Evolutionary conservation across 2,113 vertebrate species (phyloP), one percentile per base, ranked within the genome.

Genomic region (Chloroceryle aenea): DNA sequence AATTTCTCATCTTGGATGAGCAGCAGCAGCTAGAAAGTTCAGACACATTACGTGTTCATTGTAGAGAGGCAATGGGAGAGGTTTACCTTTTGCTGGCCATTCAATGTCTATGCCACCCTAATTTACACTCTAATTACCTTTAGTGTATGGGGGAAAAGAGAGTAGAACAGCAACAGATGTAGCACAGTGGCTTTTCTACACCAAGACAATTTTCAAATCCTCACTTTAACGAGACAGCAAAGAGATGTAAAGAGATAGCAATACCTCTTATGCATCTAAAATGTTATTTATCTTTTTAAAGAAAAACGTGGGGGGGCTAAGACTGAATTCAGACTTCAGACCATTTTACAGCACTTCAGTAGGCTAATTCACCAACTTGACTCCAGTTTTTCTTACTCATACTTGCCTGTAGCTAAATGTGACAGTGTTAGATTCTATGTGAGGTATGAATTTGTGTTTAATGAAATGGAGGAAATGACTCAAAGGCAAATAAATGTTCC

Each of bases 391-490:
- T 92, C 77, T 95, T 90, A 74, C 69, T 95, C 38, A 43, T 92
- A 45, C 73, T 94, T 94, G 80, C 86, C 84, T 82, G 72, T 87
- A 95, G 91, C 78, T 80, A 97, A 91, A 95, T 97, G 77, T 87
- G 93, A 91, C 91, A 89, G 36, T 50, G 32, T 66, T 89, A 95
- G 91, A 90, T 85, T 96, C 75, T 43, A 36, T 78, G 47, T 93
- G 81, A 95, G 79, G 75, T 93, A 95, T 90, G 88, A 89, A 93
- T 67, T 83, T 55, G 77, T 66, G 73, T 91, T 95, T 95, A 95
- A 95, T 97, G 78, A 97, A 97, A 96, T 87, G 81, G 63, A 96
- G 71, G 77, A 80, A 91, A 94, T 95, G 71, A 77, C 87, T 91
- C 85, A 81, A 96, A 95, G 95, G 90, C 76, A 94, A 96, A 85